Evolutionary conservation across 2,888 invertebrate genomes (phyloP), one percentile per base, ranked within the genome.

Genomic region (Heteropelma amictum): DNA sequence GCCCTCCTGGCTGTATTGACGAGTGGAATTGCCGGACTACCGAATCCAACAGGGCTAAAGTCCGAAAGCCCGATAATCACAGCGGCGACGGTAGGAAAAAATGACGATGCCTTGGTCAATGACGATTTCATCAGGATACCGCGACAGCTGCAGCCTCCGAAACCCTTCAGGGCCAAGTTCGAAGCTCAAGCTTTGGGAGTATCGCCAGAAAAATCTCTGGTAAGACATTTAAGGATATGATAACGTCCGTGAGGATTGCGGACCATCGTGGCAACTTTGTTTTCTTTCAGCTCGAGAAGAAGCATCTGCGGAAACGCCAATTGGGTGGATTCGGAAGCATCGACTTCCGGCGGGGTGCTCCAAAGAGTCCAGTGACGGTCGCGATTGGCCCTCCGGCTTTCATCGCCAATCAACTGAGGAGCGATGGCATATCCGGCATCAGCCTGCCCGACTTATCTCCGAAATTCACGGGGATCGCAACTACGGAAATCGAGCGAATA

Each of bases 261-360:
- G 23, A 47, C 10, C n/a, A 2, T 28, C 2, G 7, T 28, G 21
- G 3, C 42, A 14, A 6, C 17, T 38, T 38, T 8, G n/a, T 6
- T 8, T 38, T 38, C 0, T 72, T 76, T 53, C 47, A 65, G 61
- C 10, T 70, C 35, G 74, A 77, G 35, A 78, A 61, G 54, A 78
- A 79, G 21, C 71, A 68, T 49, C 82, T 79, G n/a, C 79, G 82
- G 28, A 85, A 85, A 76, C 82, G 85, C 40, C 85, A 85, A 76
- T 77, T 84, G 56, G 49, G 56, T 8, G 78, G 81, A 53, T 77
- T 81, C 47, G 78, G 79, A 33, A 33, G 23, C 3, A 38, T 77
- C n/a, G 60, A 64, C 14, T 67, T 71, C 28, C 56, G 71, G 12
- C 71, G 6, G 17, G 38, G 40, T 17, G 26, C 70, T n/a, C 19